Evolutionary conservation across 1,140 invertebrate species (phyloP).

Genomic region (Andricus grossulariae): DNA sequence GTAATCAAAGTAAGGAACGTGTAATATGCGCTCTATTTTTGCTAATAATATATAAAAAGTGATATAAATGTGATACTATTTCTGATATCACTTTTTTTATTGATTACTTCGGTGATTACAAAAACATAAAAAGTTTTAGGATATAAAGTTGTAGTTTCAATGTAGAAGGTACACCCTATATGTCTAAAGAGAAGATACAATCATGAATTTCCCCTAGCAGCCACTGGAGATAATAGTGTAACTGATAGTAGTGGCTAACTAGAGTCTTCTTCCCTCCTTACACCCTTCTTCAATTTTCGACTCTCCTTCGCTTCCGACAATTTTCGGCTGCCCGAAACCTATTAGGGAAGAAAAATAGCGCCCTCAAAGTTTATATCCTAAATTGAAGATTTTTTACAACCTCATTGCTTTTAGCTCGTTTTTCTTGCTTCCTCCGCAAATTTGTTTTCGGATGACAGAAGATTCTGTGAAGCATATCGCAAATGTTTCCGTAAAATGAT

Average conservation of each 20-base stretch:
- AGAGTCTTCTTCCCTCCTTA: conserved; percentile 58
- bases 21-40: too few species aligned
- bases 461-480: too few species aligned
- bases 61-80: too few species aligned
- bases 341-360: conserved; percentile 9
- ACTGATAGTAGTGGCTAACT: conserved; percentile 73
- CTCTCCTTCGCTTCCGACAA: conserved; percentile 59
- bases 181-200: conserved; percentile 41
- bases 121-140: too few species aligned
- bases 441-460: not conserved
- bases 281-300: conserved; percentile 71
- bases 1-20: too few species aligned
- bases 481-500: too few species aligned
- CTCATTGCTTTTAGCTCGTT: not conserved
- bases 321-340: conserved; percentile 22
- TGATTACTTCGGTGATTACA: too few species aligned
- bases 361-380: not conserved
- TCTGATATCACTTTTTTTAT: too few species aligned
- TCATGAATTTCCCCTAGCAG: conserved; percentile 61
- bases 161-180: not conserved
- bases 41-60: too few species aligned
- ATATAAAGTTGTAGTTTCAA: not conserved
- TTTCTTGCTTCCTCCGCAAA: not conserved
- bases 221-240: conserved; percentile 72
- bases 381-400: conserved; percentile 6